These are phyloP conservation scores for Endomychus coccineus DNA, from an alignment of 2,888 invertebrate genomes.

Conservation along the genomic window DNA sequence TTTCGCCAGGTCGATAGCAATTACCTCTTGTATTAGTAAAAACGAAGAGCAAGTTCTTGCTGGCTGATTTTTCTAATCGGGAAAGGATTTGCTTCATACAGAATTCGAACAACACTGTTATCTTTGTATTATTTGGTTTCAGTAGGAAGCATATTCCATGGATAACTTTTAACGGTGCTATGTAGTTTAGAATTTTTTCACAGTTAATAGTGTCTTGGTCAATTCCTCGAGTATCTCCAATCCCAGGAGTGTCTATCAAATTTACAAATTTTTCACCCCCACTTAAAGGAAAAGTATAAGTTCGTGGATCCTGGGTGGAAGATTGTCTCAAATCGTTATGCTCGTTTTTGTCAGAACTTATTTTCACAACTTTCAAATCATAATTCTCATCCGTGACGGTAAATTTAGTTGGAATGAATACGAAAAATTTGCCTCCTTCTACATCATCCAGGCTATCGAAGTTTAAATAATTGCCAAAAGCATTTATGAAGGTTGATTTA, in stretches of 20 bases:
- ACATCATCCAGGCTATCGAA: conserved; percentile 25
- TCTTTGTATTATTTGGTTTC: conserved; percentile 31
- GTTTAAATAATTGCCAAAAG: conserved; percentile 34
- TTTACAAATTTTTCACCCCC: conserved; percentile 24
- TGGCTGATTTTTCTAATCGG: conserved; percentile 35
- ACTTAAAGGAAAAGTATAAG: conserved; percentile 22
- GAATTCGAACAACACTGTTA: conserved; percentile 34
- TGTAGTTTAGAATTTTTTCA: conserved; percentile 33
- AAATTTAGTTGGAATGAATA: conserved; percentile 32
- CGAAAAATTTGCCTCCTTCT: conserved; percentile 24
- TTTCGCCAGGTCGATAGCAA: conserved; percentile 34
- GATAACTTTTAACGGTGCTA: conserved; percentile 30
- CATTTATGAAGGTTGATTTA: conserved; percentile 39
- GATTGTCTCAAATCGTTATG: conserved; percentile 19
- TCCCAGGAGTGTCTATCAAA: conserved; percentile 37
- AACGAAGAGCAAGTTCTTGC: conserved; percentile 36
- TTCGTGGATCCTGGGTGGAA: conserved; percentile 22
- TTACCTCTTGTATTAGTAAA: conserved; percentile 34
- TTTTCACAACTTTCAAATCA: conserved; percentile 19
- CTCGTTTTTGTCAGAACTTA: conserved; percentile 26
- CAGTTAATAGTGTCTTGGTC: conserved; percentile 29
- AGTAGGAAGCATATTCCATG: conserved; percentile 36
- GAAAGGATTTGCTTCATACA: conserved; percentile 37
- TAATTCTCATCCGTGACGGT: conserved; percentile 28
- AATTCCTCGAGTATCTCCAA: conserved; percentile 31